Evolutionary conservation across 2,888 invertebrate species (phyloP).

Genomic region (Corbicula japonica): DNA sequence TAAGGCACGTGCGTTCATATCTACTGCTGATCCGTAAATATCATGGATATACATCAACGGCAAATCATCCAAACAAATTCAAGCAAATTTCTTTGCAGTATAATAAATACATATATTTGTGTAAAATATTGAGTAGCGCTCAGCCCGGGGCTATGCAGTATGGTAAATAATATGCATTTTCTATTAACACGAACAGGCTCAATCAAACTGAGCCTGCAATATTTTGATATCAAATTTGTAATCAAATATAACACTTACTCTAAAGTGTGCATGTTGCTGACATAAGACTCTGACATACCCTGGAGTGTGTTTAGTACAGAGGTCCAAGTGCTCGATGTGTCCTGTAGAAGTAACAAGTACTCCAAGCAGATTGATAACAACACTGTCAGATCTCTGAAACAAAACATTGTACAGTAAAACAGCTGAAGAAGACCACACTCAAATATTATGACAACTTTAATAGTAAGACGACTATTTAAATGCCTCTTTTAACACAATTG

Average conservation of each 20-base stretch:
- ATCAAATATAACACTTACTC: not conserved
- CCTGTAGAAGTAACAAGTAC: slow-evolving; percentile 57
- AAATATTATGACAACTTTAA: too few relatives aligned
- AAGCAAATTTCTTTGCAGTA: too few relatives aligned
- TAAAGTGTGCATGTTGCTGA: not conserved
- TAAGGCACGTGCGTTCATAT: too few relatives aligned
- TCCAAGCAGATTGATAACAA: slow-evolving; percentile 62
- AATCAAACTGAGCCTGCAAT: not conserved
- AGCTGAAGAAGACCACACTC: too few relatives aligned
- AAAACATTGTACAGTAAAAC: not conserved
- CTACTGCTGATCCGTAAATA: too few relatives aligned
- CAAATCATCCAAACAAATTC: too few relatives aligned
- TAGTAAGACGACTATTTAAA: too few relatives aligned
- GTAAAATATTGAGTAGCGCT: not conserved
- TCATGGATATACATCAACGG: too few relatives aligned
- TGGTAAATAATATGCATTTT: not conserved
- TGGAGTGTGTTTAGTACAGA: slow-evolving; percentile 27
- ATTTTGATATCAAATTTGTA: not conserved
- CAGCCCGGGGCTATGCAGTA: not conserved
- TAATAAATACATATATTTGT: not conserved
- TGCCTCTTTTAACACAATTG: not conserved
- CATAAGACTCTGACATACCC: slow-evolving; percentile 20
- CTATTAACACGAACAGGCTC: not conserved
- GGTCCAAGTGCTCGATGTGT: slow-evolving; percentile 21
- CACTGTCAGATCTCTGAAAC: slow-evolving; percentile 58